These are phyloP conservation scores for Apeltes quadracus DNA, from an alignment of 2,113 vertebrate species.

Conservation along the genomic window DNA sequence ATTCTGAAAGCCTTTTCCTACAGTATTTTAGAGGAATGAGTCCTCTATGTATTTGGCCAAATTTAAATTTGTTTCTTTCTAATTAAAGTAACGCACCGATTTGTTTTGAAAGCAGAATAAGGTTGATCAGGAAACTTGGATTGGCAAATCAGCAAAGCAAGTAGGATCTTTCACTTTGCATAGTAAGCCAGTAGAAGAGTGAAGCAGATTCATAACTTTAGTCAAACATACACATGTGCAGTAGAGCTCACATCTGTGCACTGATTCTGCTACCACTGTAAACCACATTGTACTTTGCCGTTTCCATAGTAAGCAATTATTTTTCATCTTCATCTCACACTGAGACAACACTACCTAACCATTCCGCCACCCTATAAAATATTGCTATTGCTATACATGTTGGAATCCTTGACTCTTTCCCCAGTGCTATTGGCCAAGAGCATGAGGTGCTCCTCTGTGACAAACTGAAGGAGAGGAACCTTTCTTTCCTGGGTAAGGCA, in stretches of 20 bases:
- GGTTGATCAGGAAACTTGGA: slow-evolving; percentile 42
- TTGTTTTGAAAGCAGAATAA: slow-evolving; percentile 60
- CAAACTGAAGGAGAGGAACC: slow-evolving; percentile 89
- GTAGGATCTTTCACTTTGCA: slow-evolving; percentile 47
- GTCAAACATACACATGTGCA: slow-evolving; percentile 10
- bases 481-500: slow-evolving; percentile 94
- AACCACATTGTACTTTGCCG: background rate
- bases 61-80: slow-evolving; percentile 57
- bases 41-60: slow-evolving; percentile 52
- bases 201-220: slow-evolving; percentile 16
- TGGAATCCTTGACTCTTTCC: slow-evolving; percentile 81
- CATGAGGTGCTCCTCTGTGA: slow-evolving; percentile 93
- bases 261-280: background rate
- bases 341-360: background rate
- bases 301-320: background rate
- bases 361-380: background rate
- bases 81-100: slow-evolving; percentile 62
- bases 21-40: slow-evolving; percentile 50
- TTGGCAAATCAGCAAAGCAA: slow-evolving; percentile 23
- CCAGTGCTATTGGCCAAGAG: slow-evolving; percentile 93
- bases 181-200: slow-evolving; percentile 34
- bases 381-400: slow-evolving; percentile 7
- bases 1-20: slow-evolving; percentile 59
- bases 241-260: slow-evolving; percentile 22
- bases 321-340: background rate